Percentiles rank a stretch among this genome's conserved stretches.
These are phyloP conservation scores for Limnothrissa miodon DNA, from an alignment of 2,113 vertebrate genomes.

Conservation along the genomic window DNA sequence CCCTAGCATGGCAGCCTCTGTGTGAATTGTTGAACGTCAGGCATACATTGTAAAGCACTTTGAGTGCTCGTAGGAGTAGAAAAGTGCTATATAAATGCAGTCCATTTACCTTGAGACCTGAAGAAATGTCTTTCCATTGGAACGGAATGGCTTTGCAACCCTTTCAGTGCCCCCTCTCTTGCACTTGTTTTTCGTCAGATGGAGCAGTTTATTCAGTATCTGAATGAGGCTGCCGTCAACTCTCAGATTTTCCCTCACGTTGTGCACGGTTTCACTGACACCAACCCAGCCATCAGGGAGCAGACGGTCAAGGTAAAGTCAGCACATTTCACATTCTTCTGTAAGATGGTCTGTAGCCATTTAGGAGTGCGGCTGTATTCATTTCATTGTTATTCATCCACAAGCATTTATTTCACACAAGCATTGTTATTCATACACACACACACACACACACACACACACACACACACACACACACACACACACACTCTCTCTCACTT, in stretches of 20 bases:
- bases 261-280: conserved; percentile 89
- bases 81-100: too few species aligned
- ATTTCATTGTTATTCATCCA: neutral
- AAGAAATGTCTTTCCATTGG: neutral
- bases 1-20: too few species aligned
- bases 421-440: too few species aligned
- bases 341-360: neutral
- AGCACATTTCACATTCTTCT: neutral
- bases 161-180: neutral
- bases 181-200: conserved; percentile 67
- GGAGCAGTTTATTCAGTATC: conserved; percentile 91
- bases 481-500: neutral
- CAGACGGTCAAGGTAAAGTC: conserved; percentile 87
- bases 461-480: neutral
- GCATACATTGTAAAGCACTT: too few species aligned
- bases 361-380: neutral
- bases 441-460: neutral
- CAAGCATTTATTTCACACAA: too few species aligned
- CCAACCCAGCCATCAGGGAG: conserved; percentile 91
- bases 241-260: conserved; percentile 91
- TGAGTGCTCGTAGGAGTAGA: too few species aligned
- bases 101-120: too few species aligned
- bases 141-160: neutral
- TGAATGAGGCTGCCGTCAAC: conserved; percentile 88
- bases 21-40: too few species aligned